These are phyloP conservation scores for Eupithecia exiguata DNA, from an alignment of 2,888 invertebrate species.

Conservation along the genomic window DNA sequence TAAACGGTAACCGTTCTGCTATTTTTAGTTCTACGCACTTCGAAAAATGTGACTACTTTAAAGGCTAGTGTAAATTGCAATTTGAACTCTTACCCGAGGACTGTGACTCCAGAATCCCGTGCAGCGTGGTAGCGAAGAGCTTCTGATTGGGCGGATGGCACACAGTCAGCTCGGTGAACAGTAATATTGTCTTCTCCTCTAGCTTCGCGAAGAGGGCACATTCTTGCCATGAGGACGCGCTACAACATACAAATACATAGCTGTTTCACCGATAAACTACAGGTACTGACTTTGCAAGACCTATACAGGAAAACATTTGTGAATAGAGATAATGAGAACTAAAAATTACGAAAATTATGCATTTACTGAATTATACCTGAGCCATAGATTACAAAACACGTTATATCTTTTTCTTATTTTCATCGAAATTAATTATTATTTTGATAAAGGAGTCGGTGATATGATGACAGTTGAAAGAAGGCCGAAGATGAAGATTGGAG, in stretches of 20 bases:
- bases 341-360: too few relatives aligned
- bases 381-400: too few relatives aligned
- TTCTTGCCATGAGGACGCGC: conserved; percentile 77
- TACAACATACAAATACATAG: conserved; percentile 40
- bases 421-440: too few relatives aligned
- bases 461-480: too few relatives aligned
- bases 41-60: too few relatives aligned
- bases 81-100: conserved; percentile 59
- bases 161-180: conserved; percentile 92
- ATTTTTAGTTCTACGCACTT: too few relatives aligned
- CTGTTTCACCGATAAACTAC: not conserved
- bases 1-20: not conserved
- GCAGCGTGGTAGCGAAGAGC: conserved; percentile 90
- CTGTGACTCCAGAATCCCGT: conserved; percentile 88
- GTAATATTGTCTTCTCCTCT: conserved; percentile 91
- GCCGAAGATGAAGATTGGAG: too few relatives aligned
- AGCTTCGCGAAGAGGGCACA: conserved; percentile 82
- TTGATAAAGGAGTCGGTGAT: too few relatives aligned
- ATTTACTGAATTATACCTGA: too few relatives aligned
- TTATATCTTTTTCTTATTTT: too few relatives aligned
- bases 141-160: conserved; percentile 94
- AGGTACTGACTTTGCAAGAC: not conserved
- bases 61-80: not conserved
- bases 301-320: too few relatives aligned
- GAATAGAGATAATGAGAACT: too few relatives aligned